Evolutionary conservation across 2,888 invertebrate genomes (phyloP), one percentile per base, ranked within the genome.

Genomic region (Microchrysa polita): DNA sequence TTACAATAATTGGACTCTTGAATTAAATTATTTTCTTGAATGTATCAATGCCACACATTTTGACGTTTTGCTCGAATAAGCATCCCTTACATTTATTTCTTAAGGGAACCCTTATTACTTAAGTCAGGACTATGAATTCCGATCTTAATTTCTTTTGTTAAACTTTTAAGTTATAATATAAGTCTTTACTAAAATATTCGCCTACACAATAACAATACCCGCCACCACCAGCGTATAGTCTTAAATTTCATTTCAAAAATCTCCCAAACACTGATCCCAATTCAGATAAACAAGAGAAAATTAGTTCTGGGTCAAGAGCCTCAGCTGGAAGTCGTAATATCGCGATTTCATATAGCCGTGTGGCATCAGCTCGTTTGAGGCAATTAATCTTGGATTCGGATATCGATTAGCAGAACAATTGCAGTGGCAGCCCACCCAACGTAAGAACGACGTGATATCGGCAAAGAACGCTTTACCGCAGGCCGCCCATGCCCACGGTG

Each of bases 361-460:
- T 40, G 59, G 55, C 72, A 65, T 65, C 72, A 72, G 72, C 65
- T 74, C 74, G 72, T 72, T 72, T 74, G 59, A 44, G 72, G 74
- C 74, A 74, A 74, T 74, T 74, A 74, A 74, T 74, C 74, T 74
- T 59, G 74, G 69, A 57, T 69, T 69, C 69, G 69, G 72, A 48
- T 74, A 72, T 72, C 74, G 74, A 74, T 74, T 74, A 74, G 74
- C 65, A 40, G 74, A 74, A 74, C 74, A 74, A 74, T 74, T 67
- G 73, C 69, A 65, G 27, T 72, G 74, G 74, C 67, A 74, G 72
- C 74, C 72, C 74, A 72, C 74, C 69, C 74, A 72, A 72, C 59
- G 67, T 59, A 44, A 69, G 55, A 57, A 55, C 34, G 40, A 69
- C 69, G 69, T 57, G 69, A 57, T 69, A 69, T 27, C 69, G 52